Evolutionary conservation across 1,140 invertebrate genomes (phyloP).

Genomic region (Plectrocnemia conspersa): DNA sequence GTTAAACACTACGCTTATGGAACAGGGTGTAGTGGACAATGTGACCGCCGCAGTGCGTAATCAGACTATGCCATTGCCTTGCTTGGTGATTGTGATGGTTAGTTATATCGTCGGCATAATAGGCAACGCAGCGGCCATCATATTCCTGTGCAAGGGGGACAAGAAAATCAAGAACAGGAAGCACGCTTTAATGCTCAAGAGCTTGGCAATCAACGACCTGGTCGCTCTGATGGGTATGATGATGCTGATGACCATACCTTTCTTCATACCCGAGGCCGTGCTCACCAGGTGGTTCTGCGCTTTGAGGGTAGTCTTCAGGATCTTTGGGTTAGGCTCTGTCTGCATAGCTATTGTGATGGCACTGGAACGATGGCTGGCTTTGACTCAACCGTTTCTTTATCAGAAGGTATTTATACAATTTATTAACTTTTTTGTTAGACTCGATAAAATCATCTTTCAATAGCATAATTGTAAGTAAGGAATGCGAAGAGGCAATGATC

Average conservation of each 20-base stretch:
- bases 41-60: slow-evolving; percentile 3
- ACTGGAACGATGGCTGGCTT: slow-evolving; percentile 75
- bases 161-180: slow-evolving; percentile 67
- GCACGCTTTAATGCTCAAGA: slow-evolving; percentile 72
- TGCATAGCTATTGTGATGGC: slow-evolving; percentile 85
- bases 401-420: too few species aligned
- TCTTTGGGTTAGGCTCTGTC: slow-evolving; percentile 80
- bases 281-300: slow-evolving; percentile 57
- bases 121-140: slow-evolving; percentile 45
- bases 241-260: slow-evolving; percentile 46
- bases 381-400: slow-evolving; percentile 82
- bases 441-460: not conserved
- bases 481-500: too few species aligned
- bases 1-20: slow-evolving; percentile 8
- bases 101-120: slow-evolving; percentile 46
- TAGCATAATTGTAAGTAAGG: too few species aligned
- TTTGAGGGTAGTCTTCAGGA: slow-evolving; percentile 66
- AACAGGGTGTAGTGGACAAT: slow-evolving; percentile 5
- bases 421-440: not conserved
- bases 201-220: slow-evolving; percentile 73
- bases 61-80: slow-evolving; percentile 20
- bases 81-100: slow-evolving; percentile 30
- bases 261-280: slow-evolving; percentile 41
- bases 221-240: slow-evolving; percentile 69
- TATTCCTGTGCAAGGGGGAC: slow-evolving; percentile 45